Base-by-base conservation (phyloP, 2,113 vertebrate genomes). In the Paramormyrops kingsleyae region DNA sequence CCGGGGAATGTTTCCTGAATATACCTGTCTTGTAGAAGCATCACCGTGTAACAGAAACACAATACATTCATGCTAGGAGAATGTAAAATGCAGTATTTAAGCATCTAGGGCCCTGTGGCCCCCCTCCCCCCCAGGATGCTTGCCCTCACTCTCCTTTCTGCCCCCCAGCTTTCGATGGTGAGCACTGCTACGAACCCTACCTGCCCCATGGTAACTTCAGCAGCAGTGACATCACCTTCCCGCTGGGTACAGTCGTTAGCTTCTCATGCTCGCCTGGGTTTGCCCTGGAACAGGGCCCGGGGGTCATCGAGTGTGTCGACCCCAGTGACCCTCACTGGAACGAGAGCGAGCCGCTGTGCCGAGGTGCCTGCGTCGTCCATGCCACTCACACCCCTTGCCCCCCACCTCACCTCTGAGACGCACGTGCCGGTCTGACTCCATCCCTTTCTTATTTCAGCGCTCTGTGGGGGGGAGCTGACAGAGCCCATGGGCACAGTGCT, bases 171-270 rank as follows among this genome's bases (percentile, higher is more conserved):
- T 98, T 98, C 47, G 97, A 98, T 39, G 97, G 97, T 0, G 97
- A 98, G 42, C 97, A 97, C 89, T 98, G 97, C 94, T 98, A 98
- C 12, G 97, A 98, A 91, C 97, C 97, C 0, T 98, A 97, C 94
- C 94, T 98, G 94, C 96, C 97, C 19, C 97, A 98, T 35, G 97
- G 97, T 50, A 98, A 98, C 13, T 97, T 97, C 94, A 98, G 96
- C 93, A 97, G 96, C 87, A 97, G 97, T 9, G 97, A 98, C 93
- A 96, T 97, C 15, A 95, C 95, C 21, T 98, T 96, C 91, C 96
- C 95, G 52, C 94, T 97, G 83, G 97, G 97, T 52, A 96, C 97
- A 0, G 94, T 95, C 8, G 97, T 97, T 1, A 95, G 95, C 87
- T 98, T 98, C 92, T 95, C 96, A 9, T 98, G 97, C 93, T 96